Conservation (phyloP, 1,140 invertebrate genomes). For the Atta cephalotes region DNA sequence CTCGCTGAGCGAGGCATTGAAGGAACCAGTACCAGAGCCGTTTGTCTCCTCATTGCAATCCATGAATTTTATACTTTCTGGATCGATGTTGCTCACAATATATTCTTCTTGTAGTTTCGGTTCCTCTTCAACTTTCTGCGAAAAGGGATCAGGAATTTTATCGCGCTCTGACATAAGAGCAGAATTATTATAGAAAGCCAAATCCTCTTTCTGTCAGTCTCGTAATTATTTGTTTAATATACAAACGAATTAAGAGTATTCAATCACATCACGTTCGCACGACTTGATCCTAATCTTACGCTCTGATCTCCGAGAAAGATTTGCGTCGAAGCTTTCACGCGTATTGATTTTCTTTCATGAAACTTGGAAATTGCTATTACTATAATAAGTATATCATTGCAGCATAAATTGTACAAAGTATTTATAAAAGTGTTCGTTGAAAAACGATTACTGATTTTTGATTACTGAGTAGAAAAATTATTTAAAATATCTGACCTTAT, state of each 20-base stretch:
- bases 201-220: conserved; percentile 6
- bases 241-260: conserved; percentile 32
- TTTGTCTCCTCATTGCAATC: conserved; percentile 77
- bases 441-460: neutral
- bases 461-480: neutral
- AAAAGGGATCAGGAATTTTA: conserved; percentile 54
- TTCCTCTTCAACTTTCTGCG: conserved; percentile 70
- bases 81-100: conserved; percentile 79
- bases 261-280: conserved; percentile 60
- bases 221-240: conserved; percentile 40
- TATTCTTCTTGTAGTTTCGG: conserved; percentile 76
- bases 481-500: neutral
- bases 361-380: conserved; percentile 11
- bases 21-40: conserved; percentile 74
- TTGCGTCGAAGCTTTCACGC: conserved; percentile 60
- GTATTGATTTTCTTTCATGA: conserved; percentile 17
- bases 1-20: conserved; percentile 75
- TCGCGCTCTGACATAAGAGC: neutral
- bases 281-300: conserved; percentile 38
- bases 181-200: neutral
- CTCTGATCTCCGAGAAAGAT: conserved; percentile 59
- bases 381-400: neutral
- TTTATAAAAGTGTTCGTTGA: neutral
- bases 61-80: conserved; percentile 76
- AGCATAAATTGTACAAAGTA: neutral